A percentile compares a stretch with the other conserved stretches of the same genome.
Evolutionary conservation across 2,113 vertebrate genomes (phyloP).

Genomic region (Macheiramphus alcinus): DNA sequence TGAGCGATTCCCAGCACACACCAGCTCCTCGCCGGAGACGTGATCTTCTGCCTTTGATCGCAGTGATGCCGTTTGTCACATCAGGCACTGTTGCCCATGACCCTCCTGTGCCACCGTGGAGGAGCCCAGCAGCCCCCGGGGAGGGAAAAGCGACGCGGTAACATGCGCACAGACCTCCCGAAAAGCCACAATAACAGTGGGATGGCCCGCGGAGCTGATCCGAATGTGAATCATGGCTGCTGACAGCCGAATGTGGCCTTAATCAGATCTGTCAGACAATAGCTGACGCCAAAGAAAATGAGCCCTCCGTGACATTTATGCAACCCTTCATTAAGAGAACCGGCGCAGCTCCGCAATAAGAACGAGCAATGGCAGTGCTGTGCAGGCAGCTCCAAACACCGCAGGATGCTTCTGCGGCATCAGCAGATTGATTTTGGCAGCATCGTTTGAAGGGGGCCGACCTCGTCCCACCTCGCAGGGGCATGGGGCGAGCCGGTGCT

Average conservation of each 20-base stretch:
- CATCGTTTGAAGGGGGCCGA: not conserved
- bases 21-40: rapidly evolving
- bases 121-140: not conserved
- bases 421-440: not conserved
- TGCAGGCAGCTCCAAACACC: not conserved
- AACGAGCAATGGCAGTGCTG: rapidly evolving
- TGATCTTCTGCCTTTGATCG: not conserved
- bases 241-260: not conserved
- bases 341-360: rapidly evolving
- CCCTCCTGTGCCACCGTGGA: not conserved
- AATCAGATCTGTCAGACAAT: constrained; percentile 16
- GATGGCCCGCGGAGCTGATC: not conserved
- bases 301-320: not conserved
- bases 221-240: not conserved
- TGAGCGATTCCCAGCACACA: rapidly evolving
- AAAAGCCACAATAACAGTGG: not conserved
- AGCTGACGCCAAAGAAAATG: not conserved
- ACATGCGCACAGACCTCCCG: not conserved
- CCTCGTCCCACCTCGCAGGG: not conserved
- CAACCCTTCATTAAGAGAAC: not conserved
- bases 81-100: not conserved
- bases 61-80: not conserved
- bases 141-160: not conserved
- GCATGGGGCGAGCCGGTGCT: not conserved
- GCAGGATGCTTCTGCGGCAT: not conserved